A percentile compares a stretch with the other conserved stretches of the same genome.
phyloP scores from a whole-genome alignment of 2,113 vertebrate genomes.

The Notothenia rossii region DNA sequence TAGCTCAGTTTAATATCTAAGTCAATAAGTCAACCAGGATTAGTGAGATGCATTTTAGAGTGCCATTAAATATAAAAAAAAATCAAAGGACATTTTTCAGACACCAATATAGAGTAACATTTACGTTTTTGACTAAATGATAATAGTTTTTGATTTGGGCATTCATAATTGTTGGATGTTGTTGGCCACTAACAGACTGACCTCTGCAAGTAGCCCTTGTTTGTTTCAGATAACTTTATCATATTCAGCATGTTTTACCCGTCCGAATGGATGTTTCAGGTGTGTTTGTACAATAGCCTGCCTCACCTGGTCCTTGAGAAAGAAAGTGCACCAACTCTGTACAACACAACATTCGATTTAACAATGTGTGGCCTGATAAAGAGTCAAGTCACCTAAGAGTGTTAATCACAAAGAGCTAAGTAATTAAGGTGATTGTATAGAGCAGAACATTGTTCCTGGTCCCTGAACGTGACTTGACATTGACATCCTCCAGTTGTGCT shows the following conservation, averaged over 20 bases:
- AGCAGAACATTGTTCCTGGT: conserved; percentile 39
- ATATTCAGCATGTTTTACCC: background rate
- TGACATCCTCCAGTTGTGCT: background rate
- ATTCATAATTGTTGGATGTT: background rate
- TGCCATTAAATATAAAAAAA: too few species aligned
- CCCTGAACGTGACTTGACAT: conserved; percentile 4
- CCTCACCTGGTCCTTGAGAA: background rate
- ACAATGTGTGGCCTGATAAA: too few species aligned
- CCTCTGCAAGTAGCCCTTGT: background rate
- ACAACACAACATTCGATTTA: background rate
- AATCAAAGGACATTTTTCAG: background rate
- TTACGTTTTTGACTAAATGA: too few species aligned
- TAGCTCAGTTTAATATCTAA: background rate
- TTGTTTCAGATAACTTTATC: background rate
- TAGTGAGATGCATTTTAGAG: background rate
- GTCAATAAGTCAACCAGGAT: background rate
- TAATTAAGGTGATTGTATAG: background rate
- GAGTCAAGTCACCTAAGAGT: background rate
- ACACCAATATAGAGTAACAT: background rate
- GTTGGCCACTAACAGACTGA: background rate
- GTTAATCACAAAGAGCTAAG: background rate
- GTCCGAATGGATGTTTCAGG: background rate
- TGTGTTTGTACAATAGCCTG: background rate
- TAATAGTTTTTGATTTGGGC: background rate
- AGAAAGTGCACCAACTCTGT: background rate